A percentile compares a stretch with the other conserved stretches of the same genome.
phyloP scores from a whole-genome alignment of 2,797 vertebrate genomes.

The Rallus crepitans region DNA sequence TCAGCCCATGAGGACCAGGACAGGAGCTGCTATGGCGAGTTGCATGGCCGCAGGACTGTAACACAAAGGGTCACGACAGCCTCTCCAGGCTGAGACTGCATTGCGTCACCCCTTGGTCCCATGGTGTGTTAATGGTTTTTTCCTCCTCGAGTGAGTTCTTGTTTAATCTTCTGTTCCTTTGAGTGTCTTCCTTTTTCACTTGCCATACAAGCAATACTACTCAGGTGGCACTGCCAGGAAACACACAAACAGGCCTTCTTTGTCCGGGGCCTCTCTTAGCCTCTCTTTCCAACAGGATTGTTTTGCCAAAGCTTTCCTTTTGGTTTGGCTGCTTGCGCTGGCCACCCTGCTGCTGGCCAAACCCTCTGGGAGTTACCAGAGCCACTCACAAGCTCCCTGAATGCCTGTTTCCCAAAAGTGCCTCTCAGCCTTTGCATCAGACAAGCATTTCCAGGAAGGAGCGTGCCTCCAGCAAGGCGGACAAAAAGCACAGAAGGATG shows the following conservation, averaged over 20 bases:
- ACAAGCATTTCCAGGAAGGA: not conserved
- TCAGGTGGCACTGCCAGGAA: not conserved
- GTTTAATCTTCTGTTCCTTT: not conserved
- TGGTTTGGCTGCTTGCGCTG: not conserved
- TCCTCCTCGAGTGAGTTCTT: not conserved
- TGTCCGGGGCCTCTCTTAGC: not conserved
- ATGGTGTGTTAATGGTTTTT: not conserved
- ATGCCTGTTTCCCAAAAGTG: not conserved
- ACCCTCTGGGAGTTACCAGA: not conserved
- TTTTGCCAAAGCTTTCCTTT: slow-evolving; percentile 25
- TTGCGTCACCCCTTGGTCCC: not conserved
- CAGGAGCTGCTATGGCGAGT: accelerated
- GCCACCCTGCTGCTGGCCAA: not conserved
- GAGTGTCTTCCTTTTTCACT: not conserved
- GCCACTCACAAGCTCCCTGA: not conserved
- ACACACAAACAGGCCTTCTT: not conserved
- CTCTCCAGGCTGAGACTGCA: not conserved
- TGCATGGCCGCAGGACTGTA: not conserved
- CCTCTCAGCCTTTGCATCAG: not conserved
- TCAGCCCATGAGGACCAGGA: not conserved
- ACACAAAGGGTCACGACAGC: not conserved
- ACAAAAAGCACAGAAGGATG: not conserved
- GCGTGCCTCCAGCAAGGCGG: not conserved
- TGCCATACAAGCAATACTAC: not conserved
- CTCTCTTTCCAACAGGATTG: not conserved